A percentile compares a stretch with the other conserved stretches of the same genome.
Evolutionary conservation across 2,797 vertebrate species (phyloP).

Genomic region (Falco novaeseelandiae): DNA sequence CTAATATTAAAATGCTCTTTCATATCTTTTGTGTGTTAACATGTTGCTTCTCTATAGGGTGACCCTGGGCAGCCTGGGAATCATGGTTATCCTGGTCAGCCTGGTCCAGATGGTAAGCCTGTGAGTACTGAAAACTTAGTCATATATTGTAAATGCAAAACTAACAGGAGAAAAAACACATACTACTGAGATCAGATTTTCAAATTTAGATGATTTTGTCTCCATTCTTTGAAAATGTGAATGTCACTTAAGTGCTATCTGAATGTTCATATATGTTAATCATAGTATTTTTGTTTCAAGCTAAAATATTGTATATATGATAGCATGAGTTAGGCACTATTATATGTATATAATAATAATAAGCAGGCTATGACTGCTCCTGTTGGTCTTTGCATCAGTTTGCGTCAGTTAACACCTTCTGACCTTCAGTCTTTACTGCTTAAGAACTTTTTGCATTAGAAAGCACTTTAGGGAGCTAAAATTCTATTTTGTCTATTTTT

Average conservation of each 20-base stretch:
- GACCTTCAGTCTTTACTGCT: background rate
- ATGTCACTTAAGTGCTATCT: background rate
- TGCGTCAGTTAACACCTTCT: background rate
- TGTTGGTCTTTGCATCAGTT: background rate
- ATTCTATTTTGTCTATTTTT: background rate
- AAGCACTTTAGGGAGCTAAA: background rate
- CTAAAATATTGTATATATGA: background rate
- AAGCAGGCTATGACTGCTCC: background rate
- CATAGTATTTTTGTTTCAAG: background rate
- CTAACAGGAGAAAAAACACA: background rate
- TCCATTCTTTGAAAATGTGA: background rate
- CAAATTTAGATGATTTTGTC: background rate
- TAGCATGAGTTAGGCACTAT: background rate
- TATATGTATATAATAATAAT: no score
- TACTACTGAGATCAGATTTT: background rate
- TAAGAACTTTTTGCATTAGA: background rate
- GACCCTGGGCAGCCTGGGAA: conserved; percentile 84
- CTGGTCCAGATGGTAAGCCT: conserved; percentile 99
- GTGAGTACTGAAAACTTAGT: conserved; percentile 99
- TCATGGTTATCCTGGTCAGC: conserved; percentile 88
- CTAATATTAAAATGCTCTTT: background rate
- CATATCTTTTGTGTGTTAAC: background rate
- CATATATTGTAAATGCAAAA: conserved; percentile 70
- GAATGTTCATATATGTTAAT: background rate
- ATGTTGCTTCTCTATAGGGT: conserved; percentile 78